A percentile compares a stretch with the other conserved stretches of the same genome.
Evolutionary conservation across 2,113 vertebrate species (phyloP).

Genomic region (Hippocampus mohnikei): DNA sequence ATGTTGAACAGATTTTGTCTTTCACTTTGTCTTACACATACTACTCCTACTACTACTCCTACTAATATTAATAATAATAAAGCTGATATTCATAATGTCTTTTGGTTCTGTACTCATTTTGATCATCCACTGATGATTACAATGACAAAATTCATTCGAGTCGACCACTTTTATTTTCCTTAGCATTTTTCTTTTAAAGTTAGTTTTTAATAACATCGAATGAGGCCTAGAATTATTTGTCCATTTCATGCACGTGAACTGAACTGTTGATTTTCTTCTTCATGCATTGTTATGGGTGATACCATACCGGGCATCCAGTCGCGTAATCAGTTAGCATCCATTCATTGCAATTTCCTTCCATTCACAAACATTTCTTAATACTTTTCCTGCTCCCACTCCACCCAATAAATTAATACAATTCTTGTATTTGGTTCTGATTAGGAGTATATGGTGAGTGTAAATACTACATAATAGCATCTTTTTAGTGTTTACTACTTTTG

Average conservation of each 20-base stretch:
- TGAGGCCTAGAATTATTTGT: background rate
- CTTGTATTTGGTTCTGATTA: background rate
- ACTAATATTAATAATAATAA: no score
- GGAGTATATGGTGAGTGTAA: background rate
- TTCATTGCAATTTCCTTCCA: background rate
- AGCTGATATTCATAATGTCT: background rate
- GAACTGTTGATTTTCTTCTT: background rate
- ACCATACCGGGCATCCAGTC: background rate
- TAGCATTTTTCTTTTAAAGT: no score
- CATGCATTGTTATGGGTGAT: constrained; percentile 1
- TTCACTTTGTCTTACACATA: background rate
- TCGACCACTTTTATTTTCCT: background rate
- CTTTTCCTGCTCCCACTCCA: background rate
- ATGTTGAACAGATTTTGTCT: background rate
- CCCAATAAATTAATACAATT: no score
- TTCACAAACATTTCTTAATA: background rate
- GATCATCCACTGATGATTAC: background rate
- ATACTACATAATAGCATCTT: background rate
- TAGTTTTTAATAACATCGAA: background rate
- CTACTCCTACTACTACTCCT: no score
- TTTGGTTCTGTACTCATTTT: background rate
- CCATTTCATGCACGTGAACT: background rate
- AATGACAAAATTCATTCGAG: background rate
- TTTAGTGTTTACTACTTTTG: background rate
- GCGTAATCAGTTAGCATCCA: constrained; percentile 9